Evolutionary conservation across 2,113 vertebrate genomes (phyloP), one percentile per base, ranked within the genome.

Genomic region (Phrynocephalus versicolor): DNA sequence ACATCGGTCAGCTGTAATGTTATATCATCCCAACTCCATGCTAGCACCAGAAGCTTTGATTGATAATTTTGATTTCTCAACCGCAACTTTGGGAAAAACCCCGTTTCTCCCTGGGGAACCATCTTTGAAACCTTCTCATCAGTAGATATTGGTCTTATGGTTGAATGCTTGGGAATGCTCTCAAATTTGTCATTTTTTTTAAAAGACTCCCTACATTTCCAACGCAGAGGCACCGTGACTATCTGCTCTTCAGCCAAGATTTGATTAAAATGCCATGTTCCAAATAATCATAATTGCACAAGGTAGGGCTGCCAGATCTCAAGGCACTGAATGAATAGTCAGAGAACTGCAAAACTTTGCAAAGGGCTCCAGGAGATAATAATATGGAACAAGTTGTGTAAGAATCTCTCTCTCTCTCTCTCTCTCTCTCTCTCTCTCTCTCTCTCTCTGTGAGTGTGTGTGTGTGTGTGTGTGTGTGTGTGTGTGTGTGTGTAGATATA

Each of bases 31-130:
- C 25, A 0, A 65, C 45, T 27, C 27, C 85, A 62, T 27, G 10
- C 45, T 51, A 51, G 45, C 45, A 51, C 10, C 45, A 51, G 45
- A 51, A 51, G 10, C 45, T 51, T 51, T 51, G 45, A 51, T 10
- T 51, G 45, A 51, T 5, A 51, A 51, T 51, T 51, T 51, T 81
- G 2, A 81, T 83, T 90, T 89, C 82, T 71, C 81, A 86, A 25
- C 6, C 60, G 72, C 72, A 62, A 85, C 41, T 13, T 45, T 25
- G 51, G 19, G 71, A 71, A 9, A 72, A 83, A 7, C 57, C 72
- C 45, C 25, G 27, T 27, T 15, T 27, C n/a, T 79, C 27, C 33
- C 51, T 3, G 18, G 37, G 8, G 55, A 87, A 25, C 21, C 70
- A 85, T 80, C 70, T 27, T 33, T 30, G 19, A 80, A 58, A 79